phyloP scores from a whole-genome alignment of 2,113 vertebrate genomes.

The Cranoglanis bouderius region DNA sequence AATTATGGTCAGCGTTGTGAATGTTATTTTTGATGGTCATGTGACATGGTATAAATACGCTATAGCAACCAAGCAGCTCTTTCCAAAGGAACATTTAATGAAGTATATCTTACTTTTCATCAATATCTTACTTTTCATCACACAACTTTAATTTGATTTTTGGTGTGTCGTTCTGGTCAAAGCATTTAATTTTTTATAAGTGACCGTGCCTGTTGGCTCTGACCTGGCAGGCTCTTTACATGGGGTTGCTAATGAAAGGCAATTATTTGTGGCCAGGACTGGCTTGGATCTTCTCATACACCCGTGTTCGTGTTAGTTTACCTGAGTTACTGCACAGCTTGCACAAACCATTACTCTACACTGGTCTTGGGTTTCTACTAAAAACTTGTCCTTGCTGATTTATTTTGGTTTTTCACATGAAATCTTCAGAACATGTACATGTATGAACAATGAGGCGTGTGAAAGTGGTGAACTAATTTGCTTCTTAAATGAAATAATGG shows the following conservation, averaged over 20 bases:
- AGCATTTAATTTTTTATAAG: background rate
- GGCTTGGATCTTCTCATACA: background rate
- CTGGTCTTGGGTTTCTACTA: background rate
- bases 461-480: slow-evolving; percentile 22
- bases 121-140: background rate
- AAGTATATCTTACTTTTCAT: background rate
- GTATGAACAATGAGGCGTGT: background rate
- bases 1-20: background rate
- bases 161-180: background rate
- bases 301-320: background rate
- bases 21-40: background rate
- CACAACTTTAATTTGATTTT: background rate
- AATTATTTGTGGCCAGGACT: background rate
- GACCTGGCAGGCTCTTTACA: slow-evolving; percentile 10
- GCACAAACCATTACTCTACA: background rate
- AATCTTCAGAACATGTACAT: background rate
- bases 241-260: slow-evolving; percentile 3
- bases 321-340: background rate
- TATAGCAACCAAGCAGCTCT: background rate
- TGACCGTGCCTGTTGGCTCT: background rate
- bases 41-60: background rate
- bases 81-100: background rate
- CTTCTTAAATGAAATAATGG: background rate
- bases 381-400: background rate
- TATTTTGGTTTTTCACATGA: background rate